Conservation (phyloP, 2,797 vertebrate species). For the Emydoidea blandingii region DNA sequence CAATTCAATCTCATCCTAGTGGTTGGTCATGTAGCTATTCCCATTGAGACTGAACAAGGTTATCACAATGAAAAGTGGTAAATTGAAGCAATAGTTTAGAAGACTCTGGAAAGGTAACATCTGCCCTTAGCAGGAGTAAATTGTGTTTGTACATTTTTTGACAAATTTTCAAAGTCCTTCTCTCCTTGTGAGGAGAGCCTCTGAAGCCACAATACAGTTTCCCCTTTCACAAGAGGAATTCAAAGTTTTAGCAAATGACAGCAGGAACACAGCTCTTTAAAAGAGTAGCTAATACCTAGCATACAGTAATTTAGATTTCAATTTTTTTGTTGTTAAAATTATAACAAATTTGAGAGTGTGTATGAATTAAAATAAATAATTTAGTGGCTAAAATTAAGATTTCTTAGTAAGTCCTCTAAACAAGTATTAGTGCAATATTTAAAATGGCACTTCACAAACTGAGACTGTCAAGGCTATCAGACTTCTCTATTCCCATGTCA, state of each 20-base stretch:
- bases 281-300: not conserved
- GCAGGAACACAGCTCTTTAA: not conserved
- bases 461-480: not conserved
- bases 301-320: not conserved
- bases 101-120: conserved; percentile 31
- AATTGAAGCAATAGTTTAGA: conserved; percentile 17
- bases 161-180: not conserved
- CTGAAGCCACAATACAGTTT: not conserved
- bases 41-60: not conserved
- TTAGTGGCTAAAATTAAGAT: not conserved
- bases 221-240: not conserved
- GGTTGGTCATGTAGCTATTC: not conserved
- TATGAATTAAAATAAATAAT: not conserved
- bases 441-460: not conserved
- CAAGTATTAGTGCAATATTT: not conserved
- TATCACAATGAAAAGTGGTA: not conserved
- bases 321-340: not conserved
- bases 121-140: conserved; percentile 18
- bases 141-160: not conserved
- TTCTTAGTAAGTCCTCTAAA: conserved; percentile 5
- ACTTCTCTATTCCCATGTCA: not conserved
- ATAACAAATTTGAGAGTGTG: not conserved
- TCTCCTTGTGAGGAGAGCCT: conserved; percentile 3
- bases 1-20: not conserved
- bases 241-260: conserved; percentile 17